Conservation (phyloP, 35 echinoderm and acorn worm species). For the Heliocidaris tuberculata region DNA sequence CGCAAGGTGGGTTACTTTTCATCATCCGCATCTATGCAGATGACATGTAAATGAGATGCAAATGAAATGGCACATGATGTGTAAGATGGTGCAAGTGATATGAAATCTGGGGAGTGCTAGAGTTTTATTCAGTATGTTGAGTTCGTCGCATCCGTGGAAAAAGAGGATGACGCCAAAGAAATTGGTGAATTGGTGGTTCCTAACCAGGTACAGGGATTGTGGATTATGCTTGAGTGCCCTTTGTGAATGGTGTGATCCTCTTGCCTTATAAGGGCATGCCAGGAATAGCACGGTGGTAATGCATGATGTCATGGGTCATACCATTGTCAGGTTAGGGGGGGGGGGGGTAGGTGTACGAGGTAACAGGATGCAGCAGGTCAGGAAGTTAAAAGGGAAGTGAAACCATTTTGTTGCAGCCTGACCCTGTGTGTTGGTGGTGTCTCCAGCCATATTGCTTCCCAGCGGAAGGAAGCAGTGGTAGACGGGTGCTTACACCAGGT, state of each 20-base stretch:
- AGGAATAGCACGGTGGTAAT: background rate
- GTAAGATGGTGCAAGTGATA: too few species aligned
- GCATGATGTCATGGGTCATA: background rate
- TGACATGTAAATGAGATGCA: background rate
- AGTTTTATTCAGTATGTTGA: too few species aligned
- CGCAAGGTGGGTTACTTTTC: slow-evolving; percentile 64
- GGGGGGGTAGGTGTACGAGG: background rate
- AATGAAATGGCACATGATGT: too few species aligned
- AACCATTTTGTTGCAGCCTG: background rate
- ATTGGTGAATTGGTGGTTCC: too few species aligned
- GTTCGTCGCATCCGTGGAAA: too few species aligned
- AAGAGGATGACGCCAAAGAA: too few species aligned
- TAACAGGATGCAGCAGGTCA: background rate
- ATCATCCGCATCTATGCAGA: background rate
- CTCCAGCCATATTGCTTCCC: background rate
- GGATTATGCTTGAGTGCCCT: too few species aligned
- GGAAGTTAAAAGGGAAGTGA: background rate
- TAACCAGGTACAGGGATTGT: too few species aligned
- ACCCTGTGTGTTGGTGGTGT: background rate
- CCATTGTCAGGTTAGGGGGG: background rate
- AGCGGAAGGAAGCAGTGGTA: background rate
- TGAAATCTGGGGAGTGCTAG: too few species aligned
- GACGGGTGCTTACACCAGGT: background rate
- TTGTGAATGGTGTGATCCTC: background rate
- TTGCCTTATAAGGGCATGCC: background rate